A percentile compares a stretch with the other conserved stretches of the same genome.
These are phyloP conservation scores for Halictus rubicundus DNA, from an alignment of 1,140 invertebrate genomes.

Conservation along the genomic window DNA sequence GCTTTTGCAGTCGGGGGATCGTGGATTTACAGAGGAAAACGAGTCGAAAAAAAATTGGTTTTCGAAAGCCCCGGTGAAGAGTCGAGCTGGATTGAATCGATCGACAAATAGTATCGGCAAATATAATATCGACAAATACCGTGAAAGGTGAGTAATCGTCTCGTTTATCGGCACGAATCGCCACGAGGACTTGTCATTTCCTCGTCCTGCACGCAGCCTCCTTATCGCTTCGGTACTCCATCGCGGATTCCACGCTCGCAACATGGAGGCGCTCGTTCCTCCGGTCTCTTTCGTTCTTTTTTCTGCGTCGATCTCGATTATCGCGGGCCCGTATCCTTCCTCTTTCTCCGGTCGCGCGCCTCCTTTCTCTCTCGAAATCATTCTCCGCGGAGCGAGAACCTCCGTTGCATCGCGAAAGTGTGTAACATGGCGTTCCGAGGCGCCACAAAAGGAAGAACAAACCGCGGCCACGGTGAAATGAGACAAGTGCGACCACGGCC, in stretches of 20 bases:
- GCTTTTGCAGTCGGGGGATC: no score
- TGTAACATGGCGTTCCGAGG: conserved; percentile 40
- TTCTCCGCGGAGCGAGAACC: conserved; percentile 24
- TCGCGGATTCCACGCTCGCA: not conserved
- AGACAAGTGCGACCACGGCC: conserved; percentile 4
- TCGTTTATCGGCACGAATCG: not conserved
- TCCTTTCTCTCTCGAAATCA: conserved; percentile 48
- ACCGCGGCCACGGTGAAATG: conserved; percentile 3
- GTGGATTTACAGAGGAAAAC: no score
- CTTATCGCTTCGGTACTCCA: conserved; percentile 16
- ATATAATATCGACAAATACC: no score
- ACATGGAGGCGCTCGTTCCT: not conserved
- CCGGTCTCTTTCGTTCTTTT: not conserved
- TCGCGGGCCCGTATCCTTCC: conserved; percentile 16
- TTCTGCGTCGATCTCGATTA: conserved; percentile 21
- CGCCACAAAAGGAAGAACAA: conserved; percentile 47
- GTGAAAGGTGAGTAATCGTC: no score
- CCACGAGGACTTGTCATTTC: conserved; percentile 8
- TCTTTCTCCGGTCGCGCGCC: not conserved
- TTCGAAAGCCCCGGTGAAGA: no score
- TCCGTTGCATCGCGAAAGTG: conserved; percentile 32
- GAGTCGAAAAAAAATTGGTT: no score
- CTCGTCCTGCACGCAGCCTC: not conserved
- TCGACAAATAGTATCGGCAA: no score
- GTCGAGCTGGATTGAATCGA: no score